Evolutionary conservation across 2,888 invertebrate species (phyloP).

Genomic region (Herminia tarsipennalis): DNA sequence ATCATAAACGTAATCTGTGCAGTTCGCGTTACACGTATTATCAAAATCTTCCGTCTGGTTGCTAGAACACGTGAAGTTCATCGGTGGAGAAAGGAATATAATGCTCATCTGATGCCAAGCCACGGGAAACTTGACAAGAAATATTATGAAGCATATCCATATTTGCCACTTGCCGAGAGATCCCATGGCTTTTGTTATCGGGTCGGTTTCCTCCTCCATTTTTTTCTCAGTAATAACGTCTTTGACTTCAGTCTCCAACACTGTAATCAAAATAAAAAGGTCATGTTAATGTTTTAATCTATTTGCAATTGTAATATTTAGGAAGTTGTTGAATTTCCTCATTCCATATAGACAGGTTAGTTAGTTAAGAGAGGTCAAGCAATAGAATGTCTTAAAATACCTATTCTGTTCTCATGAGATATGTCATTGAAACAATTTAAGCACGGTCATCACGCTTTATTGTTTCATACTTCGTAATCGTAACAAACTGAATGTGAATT

Average conservation of each 20-base stretch:
- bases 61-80: conserved; percentile 81
- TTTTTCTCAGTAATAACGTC: conserved; percentile 47
- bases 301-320: no score
- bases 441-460: no score
- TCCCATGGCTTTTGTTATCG: conserved; percentile 89
- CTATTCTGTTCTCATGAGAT: no score
- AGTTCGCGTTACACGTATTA: conserved; percentile 81
- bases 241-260: conserved; percentile 71
- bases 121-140: conserved; percentile 91
- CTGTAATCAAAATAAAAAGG: conserved; percentile 53
- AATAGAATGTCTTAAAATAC: no score
- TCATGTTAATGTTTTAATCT: not conserved
- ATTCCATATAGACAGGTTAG: no score
- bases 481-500: no score
- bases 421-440: no score
- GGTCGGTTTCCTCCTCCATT: conserved; percentile 78
- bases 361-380: no score
- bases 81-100: conserved; percentile 90
- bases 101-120: conserved; percentile 93
- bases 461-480: no score
- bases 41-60: conserved; percentile 64
- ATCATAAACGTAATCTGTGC: conserved; percentile 86
- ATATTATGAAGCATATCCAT: conserved; percentile 88
- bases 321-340: no score
- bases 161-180: conserved; percentile 91